phyloP scores from a whole-genome alignment of 1,140 invertebrate genomes.

The Cataglyphis hispanica region DNA sequence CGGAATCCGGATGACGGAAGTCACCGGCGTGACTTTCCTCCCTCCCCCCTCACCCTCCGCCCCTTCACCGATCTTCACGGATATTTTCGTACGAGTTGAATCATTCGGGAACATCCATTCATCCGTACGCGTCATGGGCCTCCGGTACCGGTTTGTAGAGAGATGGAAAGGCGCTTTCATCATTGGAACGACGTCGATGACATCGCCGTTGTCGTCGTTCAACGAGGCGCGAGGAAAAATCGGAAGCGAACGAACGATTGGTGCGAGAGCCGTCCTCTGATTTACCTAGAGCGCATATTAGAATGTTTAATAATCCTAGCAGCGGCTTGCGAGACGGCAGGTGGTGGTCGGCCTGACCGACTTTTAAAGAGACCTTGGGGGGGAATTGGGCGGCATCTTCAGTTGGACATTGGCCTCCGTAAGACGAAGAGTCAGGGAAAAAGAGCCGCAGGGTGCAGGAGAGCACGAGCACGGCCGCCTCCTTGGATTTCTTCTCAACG shows the following conservation, averaged over 20 bases:
- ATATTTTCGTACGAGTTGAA: conserved; percentile 43
- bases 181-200: conserved; percentile 4
- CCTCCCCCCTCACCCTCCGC: not conserved
- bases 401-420: conserved; percentile 85
- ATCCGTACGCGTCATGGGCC: conserved; percentile 24
- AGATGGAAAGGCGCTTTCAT: conserved; percentile 38
- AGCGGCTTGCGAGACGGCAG: conserved; percentile 74
- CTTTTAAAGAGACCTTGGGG: conserved; percentile 84
- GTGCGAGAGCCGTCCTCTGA: conserved; percentile 56
- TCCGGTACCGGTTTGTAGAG: conserved; percentile 39
- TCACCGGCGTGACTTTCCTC: not conserved
- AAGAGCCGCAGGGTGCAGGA: conserved; percentile 81
- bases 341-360: conserved; percentile 82
- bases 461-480: conserved; percentile 64
- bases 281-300: conserved; percentile 74
- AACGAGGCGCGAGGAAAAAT: conserved; percentile 20
- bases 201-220: not conserved
- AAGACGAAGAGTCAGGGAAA: conserved; percentile 85
- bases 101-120: conserved; percentile 49
- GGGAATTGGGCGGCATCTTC: conserved; percentile 85
- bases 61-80: not conserved
- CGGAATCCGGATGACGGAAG: conserved; percentile 53
- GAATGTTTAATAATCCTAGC: conserved; percentile 83
- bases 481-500: conserved; percentile 34
- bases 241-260: conserved; percentile 10